These are phyloP conservation scores for Aporrectodea caliginosa DNA, from an alignment of 1,140 invertebrate genomes.

Conservation along the genomic window DNA sequence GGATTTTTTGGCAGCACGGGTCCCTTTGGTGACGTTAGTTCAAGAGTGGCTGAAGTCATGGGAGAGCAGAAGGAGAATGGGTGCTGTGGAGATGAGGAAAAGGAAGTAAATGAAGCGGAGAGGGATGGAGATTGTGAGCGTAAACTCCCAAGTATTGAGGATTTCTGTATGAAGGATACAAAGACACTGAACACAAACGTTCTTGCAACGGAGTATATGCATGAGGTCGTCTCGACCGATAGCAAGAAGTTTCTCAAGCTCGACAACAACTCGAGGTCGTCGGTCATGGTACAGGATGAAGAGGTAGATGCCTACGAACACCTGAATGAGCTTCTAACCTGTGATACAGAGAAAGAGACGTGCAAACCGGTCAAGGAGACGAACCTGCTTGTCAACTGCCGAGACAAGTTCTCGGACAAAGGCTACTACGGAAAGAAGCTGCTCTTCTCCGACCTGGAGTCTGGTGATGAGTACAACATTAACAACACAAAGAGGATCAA, in stretches of 20 bases:
- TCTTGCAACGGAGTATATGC: conserved; percentile 58
- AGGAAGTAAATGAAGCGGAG: background rate
- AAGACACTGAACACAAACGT: conserved; percentile 67
- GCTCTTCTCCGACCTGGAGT: conserved; percentile 17
- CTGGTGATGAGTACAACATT: conserved; percentile 27
- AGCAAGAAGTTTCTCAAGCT: conserved; percentile 62
- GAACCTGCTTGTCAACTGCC: conserved; percentile 51
- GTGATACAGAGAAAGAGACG: conserved; percentile 55
- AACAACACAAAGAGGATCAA: conserved; percentile 40
- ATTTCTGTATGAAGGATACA: conserved; percentile 63
- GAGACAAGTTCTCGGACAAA: conserved; percentile 38
- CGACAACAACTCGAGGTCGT: conserved; percentile 44
- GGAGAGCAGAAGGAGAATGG: no score
- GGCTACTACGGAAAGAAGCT: conserved; percentile 49
- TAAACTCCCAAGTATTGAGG: conserved; percentile 55
- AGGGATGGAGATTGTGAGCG: conserved; percentile 38
- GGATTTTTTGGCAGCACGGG: background rate
- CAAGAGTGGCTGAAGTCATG: background rate
- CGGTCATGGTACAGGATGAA: background rate
- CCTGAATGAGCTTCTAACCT: conserved; percentile 28
- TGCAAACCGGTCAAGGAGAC: conserved; percentile 59
- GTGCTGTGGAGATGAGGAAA: background rate
- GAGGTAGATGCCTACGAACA: background rate
- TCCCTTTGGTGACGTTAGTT: background rate
- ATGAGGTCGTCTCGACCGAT: conserved; percentile 62